phyloP scores from a whole-genome alignment of 2,888 invertebrate genomes.

The Rhabditophanes sp. region DNA sequence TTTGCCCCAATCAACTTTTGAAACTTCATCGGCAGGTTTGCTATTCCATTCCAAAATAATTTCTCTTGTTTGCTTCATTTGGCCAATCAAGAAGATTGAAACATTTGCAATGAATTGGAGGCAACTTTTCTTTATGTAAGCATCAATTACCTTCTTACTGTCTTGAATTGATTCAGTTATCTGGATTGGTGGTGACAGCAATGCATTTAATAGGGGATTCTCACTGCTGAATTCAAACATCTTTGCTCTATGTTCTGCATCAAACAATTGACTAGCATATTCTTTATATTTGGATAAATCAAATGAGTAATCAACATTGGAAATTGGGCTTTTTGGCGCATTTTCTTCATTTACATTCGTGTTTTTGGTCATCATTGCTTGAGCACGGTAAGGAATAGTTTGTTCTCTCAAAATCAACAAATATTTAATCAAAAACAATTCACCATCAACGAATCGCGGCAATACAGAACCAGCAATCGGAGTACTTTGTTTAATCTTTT shows the following conservation, averaged over 20 bases:
- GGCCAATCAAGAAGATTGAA: constrained; percentile 20
- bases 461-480: background rate
- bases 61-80: constrained; percentile 13
- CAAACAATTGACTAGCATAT: constrained; percentile 16
- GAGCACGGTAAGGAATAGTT: constrained; percentile 76
- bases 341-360: background rate
- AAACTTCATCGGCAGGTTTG: constrained; percentile 11
- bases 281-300: constrained; percentile 77
- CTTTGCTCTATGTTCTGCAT: constrained; percentile 46
- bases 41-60: constrained; percentile 10
- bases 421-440: constrained; percentile 93
- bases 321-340: no score
- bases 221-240: constrained; percentile 71
- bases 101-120: constrained; percentile 28
- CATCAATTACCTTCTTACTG: constrained; percentile 85
- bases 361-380: constrained; percentile 48
- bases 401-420: constrained; percentile 86
- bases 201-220: constrained; percentile 78
- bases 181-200: constrained; percentile 65
- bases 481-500: constrained; percentile 50
- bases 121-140: constrained; percentile 60
- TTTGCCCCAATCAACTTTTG: constrained; percentile 3
- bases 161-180: constrained; percentile 79
- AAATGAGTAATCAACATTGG: constrained; percentile 62
- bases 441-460: constrained; percentile 64